phyloP scores from a whole-genome alignment of 2,797 vertebrate species.

The Menidia menidia region DNA sequence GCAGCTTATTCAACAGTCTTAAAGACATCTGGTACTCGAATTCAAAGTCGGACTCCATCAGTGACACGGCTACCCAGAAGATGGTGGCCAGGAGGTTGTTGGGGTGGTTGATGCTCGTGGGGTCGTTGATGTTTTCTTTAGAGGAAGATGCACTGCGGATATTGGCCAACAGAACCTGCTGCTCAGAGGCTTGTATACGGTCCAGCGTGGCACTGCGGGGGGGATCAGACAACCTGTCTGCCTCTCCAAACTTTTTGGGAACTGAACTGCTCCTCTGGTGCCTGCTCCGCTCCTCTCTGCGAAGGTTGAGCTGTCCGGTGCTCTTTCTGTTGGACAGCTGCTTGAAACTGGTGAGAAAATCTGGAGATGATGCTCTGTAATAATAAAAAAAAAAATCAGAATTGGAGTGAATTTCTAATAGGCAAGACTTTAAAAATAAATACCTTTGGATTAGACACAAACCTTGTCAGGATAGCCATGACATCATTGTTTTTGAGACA shows the following conservation, averaged over 20 bases:
- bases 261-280: slow-evolving; percentile 98
- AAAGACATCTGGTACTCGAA: slow-evolving; percentile 98
- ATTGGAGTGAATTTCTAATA: not conserved
- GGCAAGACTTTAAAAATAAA: not conserved
- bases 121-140: slow-evolving; percentile 87
- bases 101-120: slow-evolving; percentile 91
- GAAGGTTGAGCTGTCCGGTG: slow-evolving; percentile 91
- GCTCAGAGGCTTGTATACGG: slow-evolving; percentile 94
- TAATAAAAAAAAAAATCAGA: slow-evolving; percentile 8
- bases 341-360: slow-evolving; percentile 89
- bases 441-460: slow-evolving; percentile 34
- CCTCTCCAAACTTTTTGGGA: slow-evolving; percentile 95
- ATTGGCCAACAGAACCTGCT: slow-evolving; percentile 87
- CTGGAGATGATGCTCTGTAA: slow-evolving; percentile 92
- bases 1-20: slow-evolving; percentile 90
- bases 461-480: slow-evolving; percentile 92
- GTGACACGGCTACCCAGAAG: slow-evolving; percentile 96
- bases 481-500: slow-evolving; percentile 96
- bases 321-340: slow-evolving; percentile 92
- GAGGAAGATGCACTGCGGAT: slow-evolving; percentile 86
- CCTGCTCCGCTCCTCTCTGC: slow-evolving; percentile 87
- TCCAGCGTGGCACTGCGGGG: slow-evolving; percentile 96
- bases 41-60: slow-evolving; percentile 99
- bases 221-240: slow-evolving; percentile 85
- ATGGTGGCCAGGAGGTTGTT: slow-evolving; percentile 94